A percentile compares a stretch with the other conserved stretches of the same genome.
Evolutionary conservation across 2,797 vertebrate species (phyloP).

Genomic region (Nothura maculosa): DNA sequence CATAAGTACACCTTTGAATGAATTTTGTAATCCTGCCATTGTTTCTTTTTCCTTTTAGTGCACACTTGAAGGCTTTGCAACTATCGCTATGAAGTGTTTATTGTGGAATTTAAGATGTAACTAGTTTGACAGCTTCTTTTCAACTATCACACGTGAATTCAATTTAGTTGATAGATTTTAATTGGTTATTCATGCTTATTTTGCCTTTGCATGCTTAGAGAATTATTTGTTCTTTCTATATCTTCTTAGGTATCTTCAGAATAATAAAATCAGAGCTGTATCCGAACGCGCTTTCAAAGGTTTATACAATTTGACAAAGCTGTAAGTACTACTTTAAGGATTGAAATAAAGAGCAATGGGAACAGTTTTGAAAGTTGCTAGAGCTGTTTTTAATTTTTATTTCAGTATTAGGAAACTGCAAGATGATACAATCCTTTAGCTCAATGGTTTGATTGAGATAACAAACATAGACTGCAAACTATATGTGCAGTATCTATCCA

Average conservation of each 20-base stretch:
- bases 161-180: background rate
- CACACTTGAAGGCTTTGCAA: background rate
- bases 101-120: background rate
- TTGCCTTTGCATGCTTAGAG: background rate
- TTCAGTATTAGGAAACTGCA: background rate
- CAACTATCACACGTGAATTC: background rate
- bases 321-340: conserved; percentile 85
- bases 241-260: conserved; percentile 89
- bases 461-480: background rate
- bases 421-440: background rate
- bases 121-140: background rate
- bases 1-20: background rate
- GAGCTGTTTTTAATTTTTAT: background rate
- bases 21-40: background rate
- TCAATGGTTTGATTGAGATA: background rate
- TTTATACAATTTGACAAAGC: conserved; percentile 90
- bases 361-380: background rate
- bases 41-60: background rate
- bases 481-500: background rate
- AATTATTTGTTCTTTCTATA: background rate
- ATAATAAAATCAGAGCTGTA: conserved; percentile 90
- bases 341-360: background rate
- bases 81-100: background rate
- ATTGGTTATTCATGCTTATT: background rate
- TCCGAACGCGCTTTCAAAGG: conserved; percentile 90